Evolutionary conservation across 2,888 invertebrate species (phyloP).

Genomic region (Apodemia mormo): DNA sequence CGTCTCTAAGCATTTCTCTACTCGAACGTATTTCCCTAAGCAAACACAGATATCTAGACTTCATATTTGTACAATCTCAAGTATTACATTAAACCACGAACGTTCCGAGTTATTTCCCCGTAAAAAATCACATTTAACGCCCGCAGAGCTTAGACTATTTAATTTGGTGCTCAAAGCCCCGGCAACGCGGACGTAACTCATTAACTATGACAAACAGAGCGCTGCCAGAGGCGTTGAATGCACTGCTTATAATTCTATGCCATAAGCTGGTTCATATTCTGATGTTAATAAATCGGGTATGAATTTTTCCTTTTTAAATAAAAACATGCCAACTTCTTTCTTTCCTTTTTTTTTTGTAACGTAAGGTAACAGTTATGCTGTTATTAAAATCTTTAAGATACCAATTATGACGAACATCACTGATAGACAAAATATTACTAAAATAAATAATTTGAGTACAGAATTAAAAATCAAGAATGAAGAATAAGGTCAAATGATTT

Average conservation of each 20-base stretch:
- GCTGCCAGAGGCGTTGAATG: constrained; percentile 14
- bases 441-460: no score
- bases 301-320: background rate
- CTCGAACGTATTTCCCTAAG: background rate
- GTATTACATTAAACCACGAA: constrained; percentile 7
- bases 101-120: constrained; percentile 13
- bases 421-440: no score
- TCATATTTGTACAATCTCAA: constrained; percentile 14
- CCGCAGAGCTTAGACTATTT: constrained; percentile 25
- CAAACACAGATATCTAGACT: background rate
- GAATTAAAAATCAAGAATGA: no score
- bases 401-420: no score
- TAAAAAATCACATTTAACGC: constrained; percentile 21
- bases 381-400: no score
- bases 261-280: constrained; percentile 12
- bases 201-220: constrained; percentile 30
- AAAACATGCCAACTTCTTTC: background rate
- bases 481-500: no score
- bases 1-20: background rate
- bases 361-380: no score
- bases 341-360: background rate
- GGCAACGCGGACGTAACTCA: constrained; percentile 30
- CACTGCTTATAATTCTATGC: constrained; percentile 14
- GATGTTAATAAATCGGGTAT: constrained; percentile 12
- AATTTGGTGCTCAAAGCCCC: constrained; percentile 29